A percentile compares a stretch with the other conserved stretches of the same genome.
Evolutionary conservation across 2,113 vertebrate species (phyloP).

Genomic region (Leuciscus idus): DNA sequence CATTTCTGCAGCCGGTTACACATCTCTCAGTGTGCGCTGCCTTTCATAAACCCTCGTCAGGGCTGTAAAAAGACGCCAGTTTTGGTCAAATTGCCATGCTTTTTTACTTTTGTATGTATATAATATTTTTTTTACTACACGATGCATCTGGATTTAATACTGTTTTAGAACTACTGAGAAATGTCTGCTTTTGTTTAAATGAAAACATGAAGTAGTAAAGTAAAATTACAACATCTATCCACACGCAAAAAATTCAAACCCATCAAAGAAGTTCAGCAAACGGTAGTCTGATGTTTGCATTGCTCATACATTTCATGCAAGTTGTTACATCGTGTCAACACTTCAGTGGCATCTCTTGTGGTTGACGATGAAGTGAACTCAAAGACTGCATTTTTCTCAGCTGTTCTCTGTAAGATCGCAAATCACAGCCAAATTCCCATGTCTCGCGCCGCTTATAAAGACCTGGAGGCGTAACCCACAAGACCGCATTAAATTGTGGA

Average conservation of each 20-base stretch:
- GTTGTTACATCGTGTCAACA: constrained; percentile 31
- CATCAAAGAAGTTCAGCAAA: background rate
- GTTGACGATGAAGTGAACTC: constrained; percentile 33
- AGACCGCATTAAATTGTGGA: constrained; percentile 57
- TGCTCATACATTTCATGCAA: constrained; percentile 10
- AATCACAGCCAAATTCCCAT: constrained; percentile 43
- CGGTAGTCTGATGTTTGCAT: background rate
- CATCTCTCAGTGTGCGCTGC: background rate
- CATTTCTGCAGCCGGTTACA: constrained; percentile 17
- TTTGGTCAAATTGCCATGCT: background rate
- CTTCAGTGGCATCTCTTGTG: constrained; percentile 31
- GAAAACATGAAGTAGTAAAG: background rate
- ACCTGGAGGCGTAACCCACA: constrained; percentile 41
- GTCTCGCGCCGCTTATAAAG: constrained; percentile 35
- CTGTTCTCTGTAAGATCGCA: constrained; percentile 46
- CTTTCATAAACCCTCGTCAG: background rate
- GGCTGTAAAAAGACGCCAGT: background rate
- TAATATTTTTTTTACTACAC: background rate
- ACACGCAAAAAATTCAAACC: background rate
- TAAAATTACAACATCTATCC: background rate
- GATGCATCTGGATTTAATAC: constrained; percentile 30
- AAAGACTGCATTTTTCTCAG: constrained; percentile 33
- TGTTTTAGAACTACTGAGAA: background rate
- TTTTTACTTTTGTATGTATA: background rate
- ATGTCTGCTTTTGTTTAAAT: background rate